A percentile compares a stretch with the other conserved stretches of the same genome.
These are phyloP conservation scores for Himalopsyche tibetana DNA, from an alignment of 2,888 invertebrate species.

Conservation along the genomic window DNA sequence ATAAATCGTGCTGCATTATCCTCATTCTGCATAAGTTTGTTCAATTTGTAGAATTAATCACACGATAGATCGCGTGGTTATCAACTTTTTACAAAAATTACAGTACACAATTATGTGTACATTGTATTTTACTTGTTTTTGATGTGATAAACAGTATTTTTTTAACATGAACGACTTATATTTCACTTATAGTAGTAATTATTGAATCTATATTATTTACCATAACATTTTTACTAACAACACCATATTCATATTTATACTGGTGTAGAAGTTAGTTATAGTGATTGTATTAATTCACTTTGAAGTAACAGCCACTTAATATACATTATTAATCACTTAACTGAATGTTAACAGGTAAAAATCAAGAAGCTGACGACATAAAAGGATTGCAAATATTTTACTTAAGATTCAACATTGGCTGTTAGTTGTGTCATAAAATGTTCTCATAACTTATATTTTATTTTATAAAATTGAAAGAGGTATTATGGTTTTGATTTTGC, in stretches of 20 bases:
- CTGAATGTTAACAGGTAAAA: too few relatives aligned
- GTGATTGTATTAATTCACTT: too few relatives aligned
- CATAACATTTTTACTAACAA: too few relatives aligned
- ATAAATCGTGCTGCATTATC: background rate
- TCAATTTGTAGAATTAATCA: conserved; percentile 13
- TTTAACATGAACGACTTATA: background rate
- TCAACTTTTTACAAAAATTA: conserved; percentile 12
- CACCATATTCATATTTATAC: background rate
- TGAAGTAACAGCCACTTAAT: too few relatives aligned
- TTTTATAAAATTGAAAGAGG: too few relatives aligned
- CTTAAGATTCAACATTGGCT: too few relatives aligned
- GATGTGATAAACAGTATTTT: background rate
- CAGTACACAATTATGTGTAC: background rate
- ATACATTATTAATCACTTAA: too few relatives aligned
- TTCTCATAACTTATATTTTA: too few relatives aligned
- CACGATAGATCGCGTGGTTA: background rate
- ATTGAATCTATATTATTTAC: background rate
- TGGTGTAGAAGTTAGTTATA: background rate
- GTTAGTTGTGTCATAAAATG: too few relatives aligned
- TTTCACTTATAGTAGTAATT: background rate
- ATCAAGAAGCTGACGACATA: too few relatives aligned
- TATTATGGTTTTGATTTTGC: too few relatives aligned
- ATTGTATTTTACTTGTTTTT: background rate
- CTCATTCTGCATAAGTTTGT: background rate
- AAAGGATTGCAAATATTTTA: too few relatives aligned